Conservation (phyloP, 30 jellyfish, hydroid and myxozoan genomes). For the Rhopilema esculentum region DNA sequence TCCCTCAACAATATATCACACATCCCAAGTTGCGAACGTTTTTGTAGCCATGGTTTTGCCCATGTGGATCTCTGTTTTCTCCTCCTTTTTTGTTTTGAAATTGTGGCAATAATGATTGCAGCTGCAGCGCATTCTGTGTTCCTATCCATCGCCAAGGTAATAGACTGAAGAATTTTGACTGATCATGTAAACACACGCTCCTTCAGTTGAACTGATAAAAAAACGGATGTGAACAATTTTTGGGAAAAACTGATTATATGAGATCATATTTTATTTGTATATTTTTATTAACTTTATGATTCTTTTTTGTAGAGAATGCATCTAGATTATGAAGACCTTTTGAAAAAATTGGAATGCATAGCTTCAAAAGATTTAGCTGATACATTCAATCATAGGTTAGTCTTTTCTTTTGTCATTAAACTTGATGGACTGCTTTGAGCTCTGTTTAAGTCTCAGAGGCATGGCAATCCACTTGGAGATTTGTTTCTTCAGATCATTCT, state of each 20-base stretch:
- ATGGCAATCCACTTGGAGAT: too few species aligned
- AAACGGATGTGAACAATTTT: background rate
- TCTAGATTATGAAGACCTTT: slow-evolving; percentile 25
- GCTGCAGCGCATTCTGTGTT: background rate
- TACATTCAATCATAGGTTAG: slow-evolving; percentile 10
- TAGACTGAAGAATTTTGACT: background rate
- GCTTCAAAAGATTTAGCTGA: slow-evolving; percentile 10
- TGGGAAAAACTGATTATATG: too few species aligned
- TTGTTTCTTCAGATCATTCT: too few species aligned
- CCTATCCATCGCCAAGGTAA: background rate
- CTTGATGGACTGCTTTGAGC: too few species aligned
- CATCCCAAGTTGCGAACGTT: background rate
- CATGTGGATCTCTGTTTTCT: slow-evolving; percentile 5
- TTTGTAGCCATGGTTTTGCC: slow-evolving; percentile 14
- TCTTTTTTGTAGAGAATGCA: slow-evolving; percentile 21
- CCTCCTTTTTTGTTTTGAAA: slow-evolving; percentile 1
- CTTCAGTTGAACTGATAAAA: background rate
- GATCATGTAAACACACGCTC: background rate
- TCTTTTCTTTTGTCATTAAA: too few species aligned
- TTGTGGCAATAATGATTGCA: slow-evolving; percentile 2
- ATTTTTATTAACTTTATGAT: background rate
- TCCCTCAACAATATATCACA: background rate
- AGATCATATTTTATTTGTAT: background rate
- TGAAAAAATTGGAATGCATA: slow-evolving; percentile 12
- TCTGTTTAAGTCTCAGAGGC: too few species aligned